Evolutionary conservation across 2,888 invertebrate species (phyloP).

Genomic region (Tenthredo scrophulariae): DNA sequence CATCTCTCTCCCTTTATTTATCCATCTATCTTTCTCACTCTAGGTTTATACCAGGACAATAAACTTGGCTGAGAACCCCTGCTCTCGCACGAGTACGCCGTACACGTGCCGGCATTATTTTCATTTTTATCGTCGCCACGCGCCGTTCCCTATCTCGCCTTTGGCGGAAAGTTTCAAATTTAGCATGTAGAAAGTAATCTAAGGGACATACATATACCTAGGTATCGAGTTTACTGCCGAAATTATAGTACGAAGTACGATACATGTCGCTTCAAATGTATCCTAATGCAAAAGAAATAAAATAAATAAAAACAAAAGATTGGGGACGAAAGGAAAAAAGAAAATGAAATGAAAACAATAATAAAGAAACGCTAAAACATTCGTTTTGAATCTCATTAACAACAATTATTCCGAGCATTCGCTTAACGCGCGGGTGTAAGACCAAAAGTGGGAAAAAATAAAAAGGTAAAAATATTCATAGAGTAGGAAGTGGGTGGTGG

Average conservation of each 20-base stretch:
- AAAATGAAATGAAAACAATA: too few species aligned
- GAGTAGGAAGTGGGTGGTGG: constrained; percentile 11
- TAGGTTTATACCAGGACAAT: background rate
- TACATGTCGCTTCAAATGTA: too few species aligned
- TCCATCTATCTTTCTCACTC: background rate
- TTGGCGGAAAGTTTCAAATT: constrained; percentile 26
- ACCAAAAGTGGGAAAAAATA: background rate
- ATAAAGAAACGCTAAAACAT: background rate
- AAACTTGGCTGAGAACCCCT: constrained; percentile 29
- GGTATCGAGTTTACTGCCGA: background rate
- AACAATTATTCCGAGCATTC: too few species aligned
- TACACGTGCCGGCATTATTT: constrained; percentile 50
- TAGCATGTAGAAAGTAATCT: background rate
- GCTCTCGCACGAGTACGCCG: constrained; percentile 3
- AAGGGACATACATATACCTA: background rate
- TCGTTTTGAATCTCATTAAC: background rate
- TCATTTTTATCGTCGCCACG: constrained; percentile 48
- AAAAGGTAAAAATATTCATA: background rate
- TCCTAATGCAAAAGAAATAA: too few species aligned
- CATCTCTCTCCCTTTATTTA: background rate
- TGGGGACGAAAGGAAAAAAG: too few species aligned
- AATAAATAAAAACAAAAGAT: too few species aligned
- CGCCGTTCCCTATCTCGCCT: constrained; percentile 11
- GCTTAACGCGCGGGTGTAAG: background rate
- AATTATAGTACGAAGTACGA: background rate